Evolutionary conservation across 2,797 vertebrate genomes (phyloP), one percentile per base, ranked within the genome.

Genomic region (Pagetopsis macropterus): DNA sequence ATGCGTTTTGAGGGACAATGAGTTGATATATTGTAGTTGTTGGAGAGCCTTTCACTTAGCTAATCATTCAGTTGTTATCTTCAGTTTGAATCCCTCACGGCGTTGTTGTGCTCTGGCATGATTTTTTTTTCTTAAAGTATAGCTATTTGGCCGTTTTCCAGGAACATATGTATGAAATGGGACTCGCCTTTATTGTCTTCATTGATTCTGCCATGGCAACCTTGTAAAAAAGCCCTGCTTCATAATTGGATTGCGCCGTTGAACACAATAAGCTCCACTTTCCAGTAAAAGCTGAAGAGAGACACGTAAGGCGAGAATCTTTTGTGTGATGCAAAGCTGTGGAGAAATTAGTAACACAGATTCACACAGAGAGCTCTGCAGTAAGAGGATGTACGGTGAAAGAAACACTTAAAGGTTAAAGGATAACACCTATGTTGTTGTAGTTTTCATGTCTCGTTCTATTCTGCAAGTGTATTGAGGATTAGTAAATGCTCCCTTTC

Each of bases 161-260:
- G 67, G 66, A 84, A 86, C 88, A 85, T 45, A 9, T 70, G 81
- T 90, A 87, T 72, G 76, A 89, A 93, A 88, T 73, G 71, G 78
- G 84, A 58, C 84, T 76, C 80, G 50, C 75, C 74, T 85, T 86
- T 92, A 93, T 93, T 90, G 91, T 93, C 93, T 93, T 90, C 85
- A 94, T 95, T 90, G 94, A 94, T 94, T 93, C 89, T 91, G 92
- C 90, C 90, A 86, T 80, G 72, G 87, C 83, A 87, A 73, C 88
- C 87, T 87, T 91, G 91, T 91, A 90, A 87, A 89, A 81, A 74
- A 84, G 79, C 82, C 52, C 79, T 79, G 79, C 86, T 90, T 92
- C 85, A 89, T 94, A 93, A 94, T 92, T 89, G 89, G 87, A 89
- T 91, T 78, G 84, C 82, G 67, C 65, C 77, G 72, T 79, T 75